Evolutionary conservation across 2,888 invertebrate genomes (phyloP).

Genomic region (Andrena trimmerana): DNA sequence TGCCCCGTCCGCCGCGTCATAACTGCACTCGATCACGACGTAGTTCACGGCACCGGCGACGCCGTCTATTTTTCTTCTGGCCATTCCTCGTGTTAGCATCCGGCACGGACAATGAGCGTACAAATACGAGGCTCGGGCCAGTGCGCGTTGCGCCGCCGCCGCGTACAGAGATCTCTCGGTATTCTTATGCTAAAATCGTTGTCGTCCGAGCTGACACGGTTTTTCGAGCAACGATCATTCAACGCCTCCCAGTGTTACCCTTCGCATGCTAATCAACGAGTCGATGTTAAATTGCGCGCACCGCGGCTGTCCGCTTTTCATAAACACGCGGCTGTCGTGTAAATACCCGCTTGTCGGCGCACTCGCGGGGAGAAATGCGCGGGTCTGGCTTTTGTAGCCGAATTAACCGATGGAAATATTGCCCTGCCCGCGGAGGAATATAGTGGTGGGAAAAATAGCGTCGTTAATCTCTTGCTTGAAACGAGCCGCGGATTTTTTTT

Average conservation of each 20-base stretch:
- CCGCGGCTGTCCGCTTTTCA: constrained; percentile 45
- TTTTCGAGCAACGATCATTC: constrained; percentile 63
- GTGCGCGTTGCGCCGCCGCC: constrained; percentile 19
- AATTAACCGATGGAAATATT: constrained; percentile 41
- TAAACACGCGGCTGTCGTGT: constrained; percentile 54
- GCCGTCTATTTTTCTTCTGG: constrained; percentile 71
- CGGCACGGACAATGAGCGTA: constrained; percentile 66
- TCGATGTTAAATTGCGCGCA: constrained; percentile 67
- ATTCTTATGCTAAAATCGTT: constrained; percentile 74
- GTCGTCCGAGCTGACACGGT: constrained; percentile 69
- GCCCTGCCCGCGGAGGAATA: not conserved
- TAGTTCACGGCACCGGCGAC: constrained; percentile 62
- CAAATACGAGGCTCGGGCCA: constrained; percentile 49
- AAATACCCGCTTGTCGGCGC: constrained; percentile 36
- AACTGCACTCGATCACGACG: constrained; percentile 74
- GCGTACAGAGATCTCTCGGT: constrained; percentile 30
- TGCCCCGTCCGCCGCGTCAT: constrained; percentile 71
- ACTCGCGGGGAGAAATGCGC: constrained; percentile 4
- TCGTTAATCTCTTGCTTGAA: constrained; percentile 8
- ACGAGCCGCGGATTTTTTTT: not conserved
- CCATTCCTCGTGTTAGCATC: constrained; percentile 63
- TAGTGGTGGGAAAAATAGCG: constrained; percentile 35
- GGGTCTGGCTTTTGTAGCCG: not conserved
- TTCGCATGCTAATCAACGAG: constrained; percentile 65
- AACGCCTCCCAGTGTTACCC: constrained; percentile 51